Conservation (phyloP, 2,113 vertebrate genomes). For the Maylandia zebra region DNA sequence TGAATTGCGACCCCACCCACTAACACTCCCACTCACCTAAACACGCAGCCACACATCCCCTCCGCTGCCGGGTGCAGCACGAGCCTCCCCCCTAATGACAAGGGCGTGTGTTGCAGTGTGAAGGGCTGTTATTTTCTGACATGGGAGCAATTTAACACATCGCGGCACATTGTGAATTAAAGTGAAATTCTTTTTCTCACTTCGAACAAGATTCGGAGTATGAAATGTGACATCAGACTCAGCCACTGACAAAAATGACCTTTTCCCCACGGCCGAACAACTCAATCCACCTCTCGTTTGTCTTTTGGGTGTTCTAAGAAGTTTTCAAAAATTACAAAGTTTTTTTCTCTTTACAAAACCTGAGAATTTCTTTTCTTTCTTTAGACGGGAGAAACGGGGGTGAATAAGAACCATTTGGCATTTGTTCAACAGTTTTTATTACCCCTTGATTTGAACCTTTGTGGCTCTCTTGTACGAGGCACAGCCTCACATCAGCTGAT, state of each 20-base stretch:
- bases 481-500: not conserved
- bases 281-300: not conserved
- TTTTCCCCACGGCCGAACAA: not conserved
- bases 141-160: conserved; percentile 59
- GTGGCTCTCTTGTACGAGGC: not conserved
- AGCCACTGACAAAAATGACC: not conserved
- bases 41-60: not conserved
- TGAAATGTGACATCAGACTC: conserved; percentile 30
- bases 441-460: not conserved
- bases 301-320: not conserved
- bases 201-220: conserved; percentile 18
- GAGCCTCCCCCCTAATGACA: conserved; percentile 3
- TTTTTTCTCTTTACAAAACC: not conserved
- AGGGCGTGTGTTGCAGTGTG: conserved; percentile 39
- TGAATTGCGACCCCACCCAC: not conserved
- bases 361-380: not conserved
- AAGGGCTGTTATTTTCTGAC: conserved; percentile 60
- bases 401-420: not conserved
- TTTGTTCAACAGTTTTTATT: not conserved
- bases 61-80: not conserved
- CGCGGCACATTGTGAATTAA: conserved; percentile 48
- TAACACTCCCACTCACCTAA: not conserved
- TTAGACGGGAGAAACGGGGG: not conserved
- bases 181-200: conserved; percentile 18
- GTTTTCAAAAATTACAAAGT: not conserved